phyloP scores from a whole-genome alignment of 1,140 invertebrate genomes.

The Mercenaria mercenaria region DNA sequence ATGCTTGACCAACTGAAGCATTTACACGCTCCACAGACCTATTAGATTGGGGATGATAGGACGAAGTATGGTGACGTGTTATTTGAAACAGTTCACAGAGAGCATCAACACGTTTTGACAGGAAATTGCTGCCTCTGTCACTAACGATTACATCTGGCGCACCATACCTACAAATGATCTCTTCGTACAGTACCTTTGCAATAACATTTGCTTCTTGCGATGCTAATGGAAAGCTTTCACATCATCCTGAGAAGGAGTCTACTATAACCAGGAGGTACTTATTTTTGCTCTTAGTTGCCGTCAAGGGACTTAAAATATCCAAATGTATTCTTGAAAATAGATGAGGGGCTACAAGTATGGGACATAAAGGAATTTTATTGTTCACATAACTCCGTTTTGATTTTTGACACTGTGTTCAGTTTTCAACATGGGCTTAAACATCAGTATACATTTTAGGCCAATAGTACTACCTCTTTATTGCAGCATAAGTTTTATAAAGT shows the following conservation, averaged over 20 bases:
- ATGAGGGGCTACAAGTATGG: conserved; percentile 58
- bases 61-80: no score
- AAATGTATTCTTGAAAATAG: conserved; percentile 70
- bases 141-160: conserved; percentile 60
- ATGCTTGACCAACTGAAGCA: no score
- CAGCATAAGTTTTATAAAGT: conserved; percentile 52
- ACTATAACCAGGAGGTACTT: conserved; percentile 68
- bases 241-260: conserved; percentile 49
- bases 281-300: conserved; percentile 51
- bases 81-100: conserved; percentile 50
- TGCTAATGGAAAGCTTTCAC: conserved; percentile 66
- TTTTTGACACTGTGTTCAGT: conserved; percentile 59
- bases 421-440: conserved; percentile 51
- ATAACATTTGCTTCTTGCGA: conserved; percentile 64
- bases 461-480: conserved; percentile 58
- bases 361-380: conserved; percentile 32
- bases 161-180: conserved; percentile 70
- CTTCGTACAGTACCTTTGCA: conserved; percentile 65
- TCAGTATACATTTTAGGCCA: conserved; percentile 68
- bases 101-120: conserved; percentile 62
- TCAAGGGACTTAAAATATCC: conserved; percentile 71
- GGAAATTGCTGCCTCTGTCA: conserved; percentile 71
- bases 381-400: conserved; percentile 45
- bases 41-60: no score
- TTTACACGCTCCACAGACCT: no score